Evolutionary conservation across 2,113 vertebrate genomes (phyloP).

Genomic region (Copsychus sechellarum): DNA sequence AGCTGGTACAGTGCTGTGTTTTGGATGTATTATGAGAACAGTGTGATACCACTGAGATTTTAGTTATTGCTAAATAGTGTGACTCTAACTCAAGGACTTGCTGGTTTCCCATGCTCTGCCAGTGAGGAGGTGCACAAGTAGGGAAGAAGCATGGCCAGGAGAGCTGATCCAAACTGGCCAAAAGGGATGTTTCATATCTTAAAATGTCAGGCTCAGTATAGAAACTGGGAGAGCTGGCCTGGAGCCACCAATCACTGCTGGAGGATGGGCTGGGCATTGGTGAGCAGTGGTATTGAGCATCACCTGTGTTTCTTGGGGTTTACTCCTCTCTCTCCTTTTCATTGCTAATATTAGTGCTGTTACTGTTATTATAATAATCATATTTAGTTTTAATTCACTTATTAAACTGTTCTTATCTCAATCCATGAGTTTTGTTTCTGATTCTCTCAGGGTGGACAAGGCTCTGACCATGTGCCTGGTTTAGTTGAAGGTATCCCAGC

Average conservation of each 20-base stretch:
- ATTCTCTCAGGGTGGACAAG: rapidly evolving
- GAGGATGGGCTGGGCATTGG: neutral
- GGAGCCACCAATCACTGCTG: neutral
- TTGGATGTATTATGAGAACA: neutral
- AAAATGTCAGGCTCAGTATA: neutral
- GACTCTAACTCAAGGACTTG: neutral
- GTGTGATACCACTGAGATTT: neutral
- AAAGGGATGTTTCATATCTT: neutral
- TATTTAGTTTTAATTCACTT: neutral
- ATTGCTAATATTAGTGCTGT: neutral
- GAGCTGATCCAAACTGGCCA: neutral
- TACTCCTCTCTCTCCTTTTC: neutral
- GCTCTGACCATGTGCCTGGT: neutral
- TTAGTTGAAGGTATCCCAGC: neutral
- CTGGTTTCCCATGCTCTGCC: neutral
- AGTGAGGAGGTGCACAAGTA: neutral
- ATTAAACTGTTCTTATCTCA: neutral
- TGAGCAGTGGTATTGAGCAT: neutral
- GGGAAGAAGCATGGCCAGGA: neutral
- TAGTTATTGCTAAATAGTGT: neutral
- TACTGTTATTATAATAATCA: neutral
- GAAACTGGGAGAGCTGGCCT: neutral
- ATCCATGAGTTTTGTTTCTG: neutral
- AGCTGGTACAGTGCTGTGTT: neutral
- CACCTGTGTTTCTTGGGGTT: neutral